Base-by-base conservation (phyloP, 37 sponge, comb jelly and placozoan genomes). In the Eunapius fragilis region DNA sequence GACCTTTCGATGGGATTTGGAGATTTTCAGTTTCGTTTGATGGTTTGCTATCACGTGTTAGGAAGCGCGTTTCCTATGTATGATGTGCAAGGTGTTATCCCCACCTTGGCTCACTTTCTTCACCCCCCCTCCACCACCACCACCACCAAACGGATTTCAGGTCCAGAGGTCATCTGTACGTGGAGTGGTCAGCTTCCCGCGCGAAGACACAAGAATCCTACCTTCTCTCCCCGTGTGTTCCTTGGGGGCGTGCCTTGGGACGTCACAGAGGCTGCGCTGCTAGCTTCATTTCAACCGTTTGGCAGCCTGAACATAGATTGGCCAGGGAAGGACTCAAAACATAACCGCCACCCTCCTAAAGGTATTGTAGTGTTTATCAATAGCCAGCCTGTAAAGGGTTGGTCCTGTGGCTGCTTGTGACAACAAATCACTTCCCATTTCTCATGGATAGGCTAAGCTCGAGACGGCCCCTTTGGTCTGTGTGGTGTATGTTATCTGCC, bases 161-260 rank as follows among this genome's bases (percentile, higher is more conserved):
- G 69, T 33, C 41, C 85, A 68, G 91, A 87, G n/a, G 87, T 94
- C 25, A 90, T 94, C n/a, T 93, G 96, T 69, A 97, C 96, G 24
- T 98, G 99, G 99, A 92, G 94, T 83, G 99, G 99, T 0, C 92
- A 95, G 75, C 87, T 98, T 4, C 99, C 99, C 30, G 94, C 95
- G 0, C 78, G 94, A 23, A 72, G 90, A 22, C 89, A 93, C 86
- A 94, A 90, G 80, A 96, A 98, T 82, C 98, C 98, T 35, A 95
- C 95, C 72, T 99, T 94, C 93, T 92, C 93, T 28, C 81, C 92
- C 5, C 91, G 99, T 34, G 95, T 99, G 2, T 99, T 99, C 77
- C 92, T 99, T 28, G 99, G 99, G 11, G 99, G 99, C 3, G 99
- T 99, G 2, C 99, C 99, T 1, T 99, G 99, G 99, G 99, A 99